A percentile compares a stretch with the other conserved stretches of the same genome.
Conservation (phyloP, 2,888 invertebrate species). For the Pseudococcus jackbeardsleyi region DNA sequence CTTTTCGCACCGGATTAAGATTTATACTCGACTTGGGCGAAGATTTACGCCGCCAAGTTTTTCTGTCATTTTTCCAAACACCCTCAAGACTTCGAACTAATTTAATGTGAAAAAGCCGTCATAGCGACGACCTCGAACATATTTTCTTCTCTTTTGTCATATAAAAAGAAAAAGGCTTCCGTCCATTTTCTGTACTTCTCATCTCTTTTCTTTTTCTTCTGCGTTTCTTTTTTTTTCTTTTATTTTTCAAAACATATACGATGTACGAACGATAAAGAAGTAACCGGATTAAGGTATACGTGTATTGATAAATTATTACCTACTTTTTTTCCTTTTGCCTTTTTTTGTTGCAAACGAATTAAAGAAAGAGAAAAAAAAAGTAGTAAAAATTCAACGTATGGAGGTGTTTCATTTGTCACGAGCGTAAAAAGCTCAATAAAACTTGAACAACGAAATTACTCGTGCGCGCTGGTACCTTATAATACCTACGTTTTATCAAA, state of each 20-base stretch:
- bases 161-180: not conserved
- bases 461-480: not conserved
- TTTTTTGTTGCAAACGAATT: not conserved
- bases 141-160: conserved; percentile 36
- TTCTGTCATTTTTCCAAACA: conserved; percentile 37
- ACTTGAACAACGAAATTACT: not conserved
- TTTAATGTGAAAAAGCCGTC: conserved; percentile 32
- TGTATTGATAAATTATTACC: conserved; percentile 33
- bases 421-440: not conserved
- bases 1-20: conserved; percentile 40
- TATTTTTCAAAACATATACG: conserved; percentile 2
- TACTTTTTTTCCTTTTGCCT: not conserved
- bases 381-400: not conserved
- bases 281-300: conserved; percentile 30
- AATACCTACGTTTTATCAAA: not conserved
- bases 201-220: not conserved
- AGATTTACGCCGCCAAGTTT: conserved; percentile 40
- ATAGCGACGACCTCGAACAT: conserved; percentile 33
- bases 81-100: conserved; percentile 37
- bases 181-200: not conserved
- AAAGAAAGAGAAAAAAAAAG: not conserved
- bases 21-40: conserved; percentile 25
- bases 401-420: not conserved
- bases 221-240: no score
- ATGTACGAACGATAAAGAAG: not conserved